Evolutionary conservation across 2,113 vertebrate genomes (phyloP), one percentile per base, ranked within the genome.

Genomic region (Cynopterus brachyotis): DNA sequence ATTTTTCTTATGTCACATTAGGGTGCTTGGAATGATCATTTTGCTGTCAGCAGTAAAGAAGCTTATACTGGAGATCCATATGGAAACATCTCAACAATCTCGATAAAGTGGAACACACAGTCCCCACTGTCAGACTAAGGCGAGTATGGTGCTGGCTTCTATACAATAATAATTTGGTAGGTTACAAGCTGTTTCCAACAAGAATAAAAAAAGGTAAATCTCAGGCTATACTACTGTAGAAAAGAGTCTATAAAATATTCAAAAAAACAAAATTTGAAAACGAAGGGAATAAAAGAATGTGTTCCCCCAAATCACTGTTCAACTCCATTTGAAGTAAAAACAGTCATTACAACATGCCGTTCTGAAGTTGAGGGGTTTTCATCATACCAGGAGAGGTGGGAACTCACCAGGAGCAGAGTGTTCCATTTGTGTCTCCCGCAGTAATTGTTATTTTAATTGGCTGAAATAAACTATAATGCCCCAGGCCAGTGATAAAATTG

Each of bases 401-500:
- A 59, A 95, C 35, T 69, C 90, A 83, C 15, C 32, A 92, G 84
- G 19, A 95, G 92, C 97, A 96, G 75, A 66, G 57, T 78, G 35
- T 96, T 15, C 95, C 81, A 86, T 96, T 96, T 97, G 57, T 76
- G 81, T 96, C 75, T 97, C 62, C 96, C 93, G 75, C 37, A 96
- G 94, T 97, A 98, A 98, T 83, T 98, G 89, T 97, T 96, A 97
- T 94, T 98, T 98, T 98, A 98, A 98, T 97, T 98, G 97, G 79
- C 82, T 98, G 96, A 98, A 98, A 98, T 96, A 97, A 98, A 98
- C 82, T 84, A 60, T 86, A 93, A 81, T 96, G 95, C 86, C 95
- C 67, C 79, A 89, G 94, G 97, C 87, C 90, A 97, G 28, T 30
- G 79, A 94, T 94, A 97, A 94, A 97, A 88, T 55, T 57, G 3